phyloP scores from a whole-genome alignment of 2,888 invertebrate genomes.

The Ethmia dodecea region DNA sequence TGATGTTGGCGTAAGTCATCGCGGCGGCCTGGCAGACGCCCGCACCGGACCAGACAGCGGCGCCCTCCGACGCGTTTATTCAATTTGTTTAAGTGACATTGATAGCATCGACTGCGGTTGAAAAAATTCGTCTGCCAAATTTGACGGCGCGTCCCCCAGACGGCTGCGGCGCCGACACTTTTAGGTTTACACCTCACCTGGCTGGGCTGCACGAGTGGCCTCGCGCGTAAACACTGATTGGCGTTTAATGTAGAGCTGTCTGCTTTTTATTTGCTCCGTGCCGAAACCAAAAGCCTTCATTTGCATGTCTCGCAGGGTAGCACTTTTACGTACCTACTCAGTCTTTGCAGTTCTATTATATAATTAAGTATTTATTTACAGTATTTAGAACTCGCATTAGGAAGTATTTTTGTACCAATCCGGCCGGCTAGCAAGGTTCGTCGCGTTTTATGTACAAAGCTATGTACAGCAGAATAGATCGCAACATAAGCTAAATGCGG shows the following conservation, averaged over 20 bases:
- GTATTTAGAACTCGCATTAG: no score
- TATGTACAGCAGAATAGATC: slow-evolving; percentile 21
- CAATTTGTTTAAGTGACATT: slow-evolving; percentile 77
- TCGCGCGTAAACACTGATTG: slow-evolving; percentile 59
- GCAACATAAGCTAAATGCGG: slow-evolving; percentile 70
- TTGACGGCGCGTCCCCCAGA: slow-evolving; percentile 51
- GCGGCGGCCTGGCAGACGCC: slow-evolving; percentile 2
- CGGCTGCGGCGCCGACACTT: slow-evolving; percentile 42
- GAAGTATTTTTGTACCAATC: no score
- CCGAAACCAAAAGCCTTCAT: slow-evolving; percentile 27
- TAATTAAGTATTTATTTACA: no score
- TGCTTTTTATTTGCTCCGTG: slow-evolving; percentile 36
- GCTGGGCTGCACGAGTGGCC: slow-evolving; percentile 45
- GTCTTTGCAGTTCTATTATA: no score
- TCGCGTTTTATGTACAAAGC: slow-evolving; percentile 2
- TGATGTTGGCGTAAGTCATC: slow-evolving; percentile 8
- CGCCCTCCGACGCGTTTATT: slow-evolving; percentile 66
- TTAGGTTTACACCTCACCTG: slow-evolving; percentile 65
- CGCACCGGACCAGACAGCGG: slow-evolving; percentile 33
- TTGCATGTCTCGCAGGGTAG: slow-evolving; percentile 16
- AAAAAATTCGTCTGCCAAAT: slow-evolving; percentile 68
- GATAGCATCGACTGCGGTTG: slow-evolving; percentile 66
- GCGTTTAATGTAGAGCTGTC: slow-evolving; percentile 52
- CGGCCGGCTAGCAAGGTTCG: no score
- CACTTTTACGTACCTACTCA: slow-evolving; percentile 24